Base-by-base conservation (phyloP, 92 coral and sea anemone species). In the Epizoanthus fatuus region DNA sequence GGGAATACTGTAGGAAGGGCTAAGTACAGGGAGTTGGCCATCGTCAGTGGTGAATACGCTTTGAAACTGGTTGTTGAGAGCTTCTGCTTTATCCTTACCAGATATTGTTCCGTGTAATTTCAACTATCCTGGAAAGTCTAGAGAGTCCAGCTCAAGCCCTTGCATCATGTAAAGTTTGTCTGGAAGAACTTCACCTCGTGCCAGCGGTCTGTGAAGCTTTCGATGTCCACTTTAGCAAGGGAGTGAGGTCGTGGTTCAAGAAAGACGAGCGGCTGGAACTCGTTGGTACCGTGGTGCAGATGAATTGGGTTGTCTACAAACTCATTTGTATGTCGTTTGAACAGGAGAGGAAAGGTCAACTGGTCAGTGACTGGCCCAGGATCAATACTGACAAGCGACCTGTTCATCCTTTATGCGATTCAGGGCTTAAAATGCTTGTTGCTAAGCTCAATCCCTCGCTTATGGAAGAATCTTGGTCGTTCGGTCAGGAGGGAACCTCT, bases 41-140 rank as follows among this genome's bases (percentile, higher is more conserved):
- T 63, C 69, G 38, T 63, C 69, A 63, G 25, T 63, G 69, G 66
- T 60, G 65, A 22, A 22, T 22, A 22, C 25, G 25, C 25, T 22
- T 22, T 22, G 25, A 22, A 22, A 22, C 25, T 22, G 25, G 25
- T 22, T 22, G 25, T 22, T 22, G 25, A 22, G 25, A 22, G 25
- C 25, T 22, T 22, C 25, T 22, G 25, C 25, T 22, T n/a, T n/a
- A n/a, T n/a, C n/a, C n/a, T n/a, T n/a, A n/a, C n/a, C n/a, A n/a
- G n/a, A n/a, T n/a, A n/a, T n/a, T n/a, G 53, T 29, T 81, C 49
- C 73, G 64, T 49, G 44, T 80, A 25, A 16, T 65, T 9, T 64
- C 74, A 49, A 45, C 85, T 22, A 2, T 80, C 52, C 69, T 80
- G 32, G 85, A 74, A 63, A 44, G 75, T 45, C 25, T 80, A 51